Base-by-base conservation (phyloP, 92 coral and sea anemone species). In the Umimayanthus kanabou region DNA sequence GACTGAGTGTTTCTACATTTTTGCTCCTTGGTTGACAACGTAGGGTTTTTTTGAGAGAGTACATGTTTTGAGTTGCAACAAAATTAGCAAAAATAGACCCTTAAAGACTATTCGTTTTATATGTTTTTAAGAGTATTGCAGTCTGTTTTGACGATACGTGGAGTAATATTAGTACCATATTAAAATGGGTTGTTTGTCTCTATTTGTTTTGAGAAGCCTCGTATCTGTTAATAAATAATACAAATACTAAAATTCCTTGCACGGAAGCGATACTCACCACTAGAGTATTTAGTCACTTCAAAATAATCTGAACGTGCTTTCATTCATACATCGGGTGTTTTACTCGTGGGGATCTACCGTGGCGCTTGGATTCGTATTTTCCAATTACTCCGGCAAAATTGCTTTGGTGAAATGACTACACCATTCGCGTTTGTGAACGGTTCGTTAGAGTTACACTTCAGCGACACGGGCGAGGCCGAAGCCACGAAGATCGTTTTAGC, bases 401-500 rank as follows among this genome's bases (percentile, higher is more conserved):
- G 11, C 20, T 53, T 15, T 1, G n/a, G 11, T 75, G 7, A 4
- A 37, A 75, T 75, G 79, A n/a, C 42, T 9, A 20, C 40, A 8
- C 23, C 37, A 22, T 9, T 39, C 4, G n/a, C 79, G 10, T 75
- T 75, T 18, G 45, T n/a, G 40, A 75, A 75, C 30, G 79, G 25
- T 0, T 75, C 79, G 0, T 20, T 43, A 39, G 53, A 2, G 9
- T 14, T 75, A 20, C 39, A 75, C 45, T 75, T 50, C 23, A 75
- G 47, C 25, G 79, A 5, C 25, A 22, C 2, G 10, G 15, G 45
- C 26, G 45, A 37, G 14, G 9, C 79, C 18, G 26, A 43, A 37
- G 25, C 53, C 30, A n/a, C 23, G 80, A 84, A 70, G 29, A 30
- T 88, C 7, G 45, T 70, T 43, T 78, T 88, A 55, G 80, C 90